phyloP scores from a whole-genome alignment of 2,888 invertebrate species.

The Cataglyphis albicans region DNA sequence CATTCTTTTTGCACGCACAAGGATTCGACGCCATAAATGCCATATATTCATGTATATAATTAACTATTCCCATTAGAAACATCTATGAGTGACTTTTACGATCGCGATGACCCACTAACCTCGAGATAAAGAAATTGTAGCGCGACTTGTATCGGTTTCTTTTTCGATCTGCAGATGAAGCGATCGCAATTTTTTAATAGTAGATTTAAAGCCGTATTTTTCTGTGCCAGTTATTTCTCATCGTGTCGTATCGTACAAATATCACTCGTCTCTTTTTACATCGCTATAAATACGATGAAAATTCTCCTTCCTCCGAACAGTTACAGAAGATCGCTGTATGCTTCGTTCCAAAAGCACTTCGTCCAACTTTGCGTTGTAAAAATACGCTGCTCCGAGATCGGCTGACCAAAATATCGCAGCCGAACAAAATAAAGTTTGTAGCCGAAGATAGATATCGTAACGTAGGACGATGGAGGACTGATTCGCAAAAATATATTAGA shows the following conservation, averaged over 20 bases:
- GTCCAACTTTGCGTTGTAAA: constrained; percentile 39
- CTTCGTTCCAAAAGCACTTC: constrained; percentile 29
- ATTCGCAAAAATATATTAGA: constrained; percentile 52
- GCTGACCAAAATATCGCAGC: constrained; percentile 24
- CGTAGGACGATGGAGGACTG: constrained; percentile 18
- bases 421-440: constrained; percentile 29
- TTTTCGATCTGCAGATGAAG: constrained; percentile 55
- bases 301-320: constrained; percentile 1
- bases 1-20: constrained; percentile 62
- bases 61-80: constrained; percentile 36
- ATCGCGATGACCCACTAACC: constrained; percentile 70
- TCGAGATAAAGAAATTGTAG: constrained; percentile 55
- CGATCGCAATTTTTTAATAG: constrained; percentile 33
- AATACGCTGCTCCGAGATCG: constrained; percentile 11
- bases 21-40: constrained; percentile 30
- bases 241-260: background rate
- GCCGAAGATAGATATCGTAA: constrained; percentile 33
- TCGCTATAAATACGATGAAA: constrained; percentile 28
- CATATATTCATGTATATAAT: constrained; percentile 13
- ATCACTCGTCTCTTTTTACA: background rate
- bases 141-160: constrained; percentile 1
- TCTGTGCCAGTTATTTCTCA: constrained; percentile 18
- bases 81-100: constrained; percentile 66
- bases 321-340: constrained; percentile 15
- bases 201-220: background rate